phyloP scores from a whole-genome alignment of 2,113 vertebrate species.

The Xiphophorus maculatus region DNA sequence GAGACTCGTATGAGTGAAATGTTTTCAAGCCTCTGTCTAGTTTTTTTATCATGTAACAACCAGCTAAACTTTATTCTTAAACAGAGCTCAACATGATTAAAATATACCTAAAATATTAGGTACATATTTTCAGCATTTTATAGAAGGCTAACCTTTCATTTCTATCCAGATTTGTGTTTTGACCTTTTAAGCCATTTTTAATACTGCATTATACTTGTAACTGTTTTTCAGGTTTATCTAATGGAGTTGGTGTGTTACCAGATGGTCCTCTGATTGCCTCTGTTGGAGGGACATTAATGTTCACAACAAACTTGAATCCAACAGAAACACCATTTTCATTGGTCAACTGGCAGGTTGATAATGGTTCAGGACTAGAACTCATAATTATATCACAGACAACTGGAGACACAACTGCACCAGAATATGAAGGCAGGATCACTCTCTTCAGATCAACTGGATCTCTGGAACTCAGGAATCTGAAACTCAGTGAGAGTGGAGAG shows the following conservation, averaged over 20 bases:
- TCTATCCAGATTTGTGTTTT: too few species aligned
- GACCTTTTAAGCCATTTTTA: not conserved
- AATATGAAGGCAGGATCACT: constrained; percentile 18
- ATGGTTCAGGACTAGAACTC: rapidly evolving
- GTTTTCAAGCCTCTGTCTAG: not conserved
- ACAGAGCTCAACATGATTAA: too few species aligned
- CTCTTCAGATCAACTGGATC: constrained; percentile 32
- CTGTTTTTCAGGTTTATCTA: constrained; percentile 38
- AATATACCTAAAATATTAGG: not conserved
- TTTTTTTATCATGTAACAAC: not conserved
- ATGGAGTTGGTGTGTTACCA: constrained; percentile 43
- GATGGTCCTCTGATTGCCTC: constrained; percentile 15
- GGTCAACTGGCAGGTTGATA: not conserved
- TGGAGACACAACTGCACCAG: rapidly evolving
- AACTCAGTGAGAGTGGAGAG: constrained; percentile 36
- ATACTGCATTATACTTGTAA: not conserved
- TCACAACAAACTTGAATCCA: constrained; percentile 27
- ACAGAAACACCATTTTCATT: rapidly evolving
- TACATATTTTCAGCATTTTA: too few species aligned
- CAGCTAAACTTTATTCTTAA: not conserved
- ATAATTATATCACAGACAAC: rapidly evolving
- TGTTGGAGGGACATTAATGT: constrained; percentile 30
- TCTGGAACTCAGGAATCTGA: constrained; percentile 58
- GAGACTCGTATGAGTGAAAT: not conserved
- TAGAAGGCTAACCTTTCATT: too few species aligned